Base-by-base conservation (phyloP, 1,140 invertebrate species). In the Apocrypta bakeri region DNA sequence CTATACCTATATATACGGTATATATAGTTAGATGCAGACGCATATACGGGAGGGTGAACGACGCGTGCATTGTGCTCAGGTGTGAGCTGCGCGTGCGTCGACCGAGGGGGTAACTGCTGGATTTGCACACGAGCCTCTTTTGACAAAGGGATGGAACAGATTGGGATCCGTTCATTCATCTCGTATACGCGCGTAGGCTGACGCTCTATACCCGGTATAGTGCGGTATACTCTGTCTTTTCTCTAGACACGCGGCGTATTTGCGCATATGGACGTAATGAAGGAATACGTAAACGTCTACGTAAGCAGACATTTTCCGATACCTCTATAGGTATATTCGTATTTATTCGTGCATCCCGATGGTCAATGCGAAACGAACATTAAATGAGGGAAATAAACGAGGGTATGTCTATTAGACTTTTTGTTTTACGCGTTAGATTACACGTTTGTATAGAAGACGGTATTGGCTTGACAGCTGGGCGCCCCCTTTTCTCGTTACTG, bases 41-140 rank as follows among this genome's bases (percentile, higher is more conserved):
- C 8, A 37, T 29, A 8, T 29, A 66, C 24, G 11, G 63, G 63
- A 71, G 68, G 69, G 33, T 37, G 33, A 72, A 24, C 33, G 14
- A 33, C 66, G 69, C 84, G 87, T 84, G 86, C 85, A 90, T 90
- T 90, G 90, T 90, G 85, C 86, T 88, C 86, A 88, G 88, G 88
- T 89, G 88, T 89, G 88, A 90, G 90, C 87, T 89, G 89, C 88
- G 89, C 88, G 88, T 87, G 85, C 84, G 84, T 84, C 82, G 79
- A 85, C 68, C 66, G 8, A 25, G 25, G 33, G 72, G 11, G 40
- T 33, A 71, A 71, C 21, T 31, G 85, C 82, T 80, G 84, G 87
- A 90, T 92, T 92, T 91, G 91, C 90, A 89, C 91, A 91, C 91
- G 90, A 91, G 91, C 88, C 90, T 86, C 85, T 78, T 69, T 85